phyloP scores from a whole-genome alignment of 1,140 invertebrate genomes.

The Ganaspis sp. region DNA sequence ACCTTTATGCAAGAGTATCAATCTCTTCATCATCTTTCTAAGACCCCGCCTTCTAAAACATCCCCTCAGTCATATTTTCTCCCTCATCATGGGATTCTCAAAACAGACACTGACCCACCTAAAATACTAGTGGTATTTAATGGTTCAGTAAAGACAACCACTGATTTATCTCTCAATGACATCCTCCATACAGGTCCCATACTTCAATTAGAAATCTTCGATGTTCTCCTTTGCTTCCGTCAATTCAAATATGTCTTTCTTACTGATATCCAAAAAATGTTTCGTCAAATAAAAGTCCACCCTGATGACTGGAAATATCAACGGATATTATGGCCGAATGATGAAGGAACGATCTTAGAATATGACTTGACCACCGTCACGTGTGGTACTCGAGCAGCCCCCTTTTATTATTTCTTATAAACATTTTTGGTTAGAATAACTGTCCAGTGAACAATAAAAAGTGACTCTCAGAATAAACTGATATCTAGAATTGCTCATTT shows the following conservation, averaged over 20 bases:
- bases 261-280: conserved; percentile 65
- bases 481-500: no score
- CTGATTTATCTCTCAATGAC: conserved; percentile 30
- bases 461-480: no score
- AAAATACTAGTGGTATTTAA: conserved; percentile 44
- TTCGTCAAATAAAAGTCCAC: conserved; percentile 52
- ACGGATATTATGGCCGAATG: conserved; percentile 52
- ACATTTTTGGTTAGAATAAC: no score
- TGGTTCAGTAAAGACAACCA: background rate
- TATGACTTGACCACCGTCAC: no score
- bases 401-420: no score
- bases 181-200: conserved; percentile 22
- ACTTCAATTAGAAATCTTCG: conserved; percentile 39
- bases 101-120: background rate
- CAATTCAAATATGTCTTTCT: conserved; percentile 45
- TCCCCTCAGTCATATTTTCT: background rate
- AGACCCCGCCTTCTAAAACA: background rate
- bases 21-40: conserved; percentile 48
- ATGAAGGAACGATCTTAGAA: no score
- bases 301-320: conserved; percentile 48
- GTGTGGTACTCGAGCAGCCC: no score
- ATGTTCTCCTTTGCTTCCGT: conserved; percentile 39
- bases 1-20: conserved; percentile 55
- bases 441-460: no score
- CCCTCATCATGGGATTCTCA: conserved; percentile 43